These are phyloP conservation scores for Cliona cf. orientalis DNA, from an alignment of 37 sponge, comb jelly and placozoan genomes.

Conservation along the genomic window DNA sequence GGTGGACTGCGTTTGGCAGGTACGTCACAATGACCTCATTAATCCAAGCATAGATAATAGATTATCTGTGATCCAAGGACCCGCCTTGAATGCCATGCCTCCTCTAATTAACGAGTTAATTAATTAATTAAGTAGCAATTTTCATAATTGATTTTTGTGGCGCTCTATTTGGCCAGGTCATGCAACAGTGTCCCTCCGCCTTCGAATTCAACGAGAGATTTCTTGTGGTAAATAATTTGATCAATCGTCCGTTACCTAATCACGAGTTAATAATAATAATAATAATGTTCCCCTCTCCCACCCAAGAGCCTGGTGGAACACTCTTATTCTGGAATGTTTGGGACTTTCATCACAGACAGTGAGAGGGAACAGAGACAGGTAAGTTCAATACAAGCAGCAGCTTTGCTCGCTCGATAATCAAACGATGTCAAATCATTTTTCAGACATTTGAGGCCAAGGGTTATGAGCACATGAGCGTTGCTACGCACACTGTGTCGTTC, in stretches of 20 bases:
- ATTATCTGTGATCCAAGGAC: not conserved
- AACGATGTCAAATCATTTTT: not conserved
- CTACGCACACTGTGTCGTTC: conserved; percentile 72
- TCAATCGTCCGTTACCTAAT: not conserved
- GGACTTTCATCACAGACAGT: conserved; percentile 77
- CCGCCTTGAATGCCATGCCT: not conserved
- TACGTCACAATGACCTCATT: not conserved
- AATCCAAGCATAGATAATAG: not conserved
- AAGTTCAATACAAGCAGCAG: too few relatives aligned
- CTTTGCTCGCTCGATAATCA: too few relatives aligned
- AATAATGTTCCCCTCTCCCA: not conserved
- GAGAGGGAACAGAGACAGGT: conserved; percentile 66
- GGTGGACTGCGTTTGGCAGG: conserved; percentile 95
- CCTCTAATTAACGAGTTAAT: not conserved
- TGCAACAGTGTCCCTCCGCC: conserved; percentile 83
- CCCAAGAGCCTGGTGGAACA: conserved; percentile 66
- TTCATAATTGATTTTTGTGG: not conserved
- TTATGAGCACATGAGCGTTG: conserved; percentile 38
- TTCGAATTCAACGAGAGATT: conserved; percentile 91
- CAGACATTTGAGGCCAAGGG: conserved; percentile 40
- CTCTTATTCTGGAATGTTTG: conserved; percentile 82
- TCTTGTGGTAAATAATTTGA: conserved; percentile 52
- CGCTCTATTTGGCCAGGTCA: conserved; percentile 30
- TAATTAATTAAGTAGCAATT: not conserved
- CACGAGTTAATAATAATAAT: not conserved